Evolutionary conservation across 2,888 invertebrate genomes (phyloP), one percentile per base, ranked within the genome.

Genomic region (Diploptera punctata): DNA sequence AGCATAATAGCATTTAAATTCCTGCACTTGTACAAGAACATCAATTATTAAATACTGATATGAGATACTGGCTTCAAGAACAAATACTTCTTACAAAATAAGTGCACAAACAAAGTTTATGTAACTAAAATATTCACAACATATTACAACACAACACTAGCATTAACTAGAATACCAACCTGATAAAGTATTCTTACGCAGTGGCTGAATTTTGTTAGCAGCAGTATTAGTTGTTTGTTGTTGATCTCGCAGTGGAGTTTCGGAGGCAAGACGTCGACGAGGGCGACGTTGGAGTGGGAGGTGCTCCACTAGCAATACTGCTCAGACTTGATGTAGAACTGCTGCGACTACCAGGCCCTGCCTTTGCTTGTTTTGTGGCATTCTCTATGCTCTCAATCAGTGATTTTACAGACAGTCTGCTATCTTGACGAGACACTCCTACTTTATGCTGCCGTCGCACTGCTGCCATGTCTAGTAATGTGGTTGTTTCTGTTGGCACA

Each of bases 321-420:
- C 87, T 88, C 47, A 89, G 80, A 71, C 88, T 88, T 1, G 90
- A 90, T 4, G 87, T 87, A 3, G 91, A 91, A 77, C 89, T 90
- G 77, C 89, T 90, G 71, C 88, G 85, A 73, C 90, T 90, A 29
- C 78, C 78, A 74, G 85, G 83, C 77, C 83, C 81, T 82, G 86
- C 78, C 85, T 89, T 88, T 62, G 91, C 90, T 78, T 91, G 91
- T 81, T 93, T 93, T 47, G 91, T 92, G 19, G 90, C 91, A 81
- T 92, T 95, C 84, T 97, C 97, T 73, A 97, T 95, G 78, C 94
- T 94, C 81, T 96, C 95, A 75, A 97, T 96, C 33, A 97, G 85
- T 68, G 93, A 93, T 81, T 95, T 96, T 9, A 97, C 97, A 0
- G 95, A 95, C 67, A 95, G 86, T 38, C 94, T 87, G 26, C 93